phyloP scores from a whole-genome alignment of 2,888 invertebrate genomes.

The Cephonodes hylas region DNA sequence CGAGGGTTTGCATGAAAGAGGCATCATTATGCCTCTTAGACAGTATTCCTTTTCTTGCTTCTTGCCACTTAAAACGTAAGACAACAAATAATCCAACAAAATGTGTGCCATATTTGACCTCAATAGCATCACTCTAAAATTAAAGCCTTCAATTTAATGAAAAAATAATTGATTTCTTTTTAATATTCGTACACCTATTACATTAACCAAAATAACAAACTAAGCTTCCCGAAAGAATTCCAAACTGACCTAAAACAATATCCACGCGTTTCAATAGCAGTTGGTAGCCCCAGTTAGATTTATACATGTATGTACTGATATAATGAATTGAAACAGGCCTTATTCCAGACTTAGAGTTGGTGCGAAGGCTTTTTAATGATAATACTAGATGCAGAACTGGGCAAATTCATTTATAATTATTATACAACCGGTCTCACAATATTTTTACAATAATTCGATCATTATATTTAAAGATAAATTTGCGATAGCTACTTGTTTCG shows the following conservation, averaged over 20 bases:
- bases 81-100: too few relatives aligned
- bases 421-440: not conserved
- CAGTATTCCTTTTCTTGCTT: too few relatives aligned
- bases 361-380: constrained; percentile 5
- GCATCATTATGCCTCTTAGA: too few relatives aligned
- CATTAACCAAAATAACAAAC: too few relatives aligned
- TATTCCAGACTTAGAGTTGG: constrained; percentile 61
- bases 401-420: not conserved
- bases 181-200: too few relatives aligned
- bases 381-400: not conserved
- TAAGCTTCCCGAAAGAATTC: not conserved
- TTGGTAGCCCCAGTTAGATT: constrained; percentile 44
- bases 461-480: not conserved
- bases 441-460: not conserved
- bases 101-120: too few relatives aligned
- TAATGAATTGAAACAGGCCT: constrained; percentile 64
- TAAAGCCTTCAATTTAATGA: too few relatives aligned
- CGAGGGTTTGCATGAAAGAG: too few relatives aligned
- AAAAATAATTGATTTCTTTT: too few relatives aligned
- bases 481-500: not conserved
- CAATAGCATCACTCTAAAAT: too few relatives aligned
- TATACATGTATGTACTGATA: constrained; percentile 57
- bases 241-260: not conserved
- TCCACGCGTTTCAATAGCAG: not conserved
- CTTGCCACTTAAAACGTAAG: too few relatives aligned